These are phyloP conservation scores for Sesamia nonagrioides DNA, from an alignment of 1,140 invertebrate genomes.

Conservation along the genomic window DNA sequence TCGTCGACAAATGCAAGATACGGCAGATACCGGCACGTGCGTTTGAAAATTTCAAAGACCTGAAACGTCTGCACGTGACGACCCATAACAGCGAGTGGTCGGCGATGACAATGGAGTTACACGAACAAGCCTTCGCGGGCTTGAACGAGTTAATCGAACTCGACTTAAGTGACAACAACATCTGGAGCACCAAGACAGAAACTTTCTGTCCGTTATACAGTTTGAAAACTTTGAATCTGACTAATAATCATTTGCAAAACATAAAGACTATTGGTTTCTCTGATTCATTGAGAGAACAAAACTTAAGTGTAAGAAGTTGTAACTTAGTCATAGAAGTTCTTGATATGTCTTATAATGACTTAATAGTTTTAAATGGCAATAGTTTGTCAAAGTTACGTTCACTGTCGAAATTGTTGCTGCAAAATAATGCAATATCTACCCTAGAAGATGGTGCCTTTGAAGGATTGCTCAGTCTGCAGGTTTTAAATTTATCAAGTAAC, in stretches of 20 bases:
- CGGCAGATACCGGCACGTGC: conserved; percentile 91
- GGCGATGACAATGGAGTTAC: conserved; percentile 92
- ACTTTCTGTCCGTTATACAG: conserved; percentile 92
- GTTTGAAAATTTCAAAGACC: conserved; percentile 90
- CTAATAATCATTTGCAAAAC: conserved; percentile 93
- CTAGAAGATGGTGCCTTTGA: conserved; percentile 91
- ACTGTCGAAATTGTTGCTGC: conserved; percentile 90
- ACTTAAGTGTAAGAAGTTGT: conserved; percentile 88
- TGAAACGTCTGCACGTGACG: conserved; percentile 90
- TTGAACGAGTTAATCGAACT: conserved; percentile 91
- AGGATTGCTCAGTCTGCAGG: conserved; percentile 90
- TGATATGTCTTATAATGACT: conserved; percentile 92
- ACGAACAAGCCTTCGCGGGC: conserved; percentile 90
- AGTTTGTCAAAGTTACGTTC: conserved; percentile 91
- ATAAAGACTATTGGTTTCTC: conserved; percentile 91
- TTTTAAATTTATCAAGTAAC: conserved; percentile 93
- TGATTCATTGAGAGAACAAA: conserved; percentile 87
- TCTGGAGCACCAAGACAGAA: conserved; percentile 92
- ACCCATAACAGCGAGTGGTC: conserved; percentile 95
- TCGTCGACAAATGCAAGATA: conserved; percentile 94
- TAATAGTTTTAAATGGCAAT: conserved; percentile 90
- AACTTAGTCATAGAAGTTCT: conserved; percentile 90
- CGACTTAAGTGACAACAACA: conserved; percentile 93
- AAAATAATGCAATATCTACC: conserved; percentile 92
- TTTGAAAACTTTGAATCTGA: conserved; percentile 91